Evolutionary conservation across 2,797 vertebrate genomes (phyloP), one percentile per base, ranked within the genome.

Genomic region (Acropternis orthonyx): DNA sequence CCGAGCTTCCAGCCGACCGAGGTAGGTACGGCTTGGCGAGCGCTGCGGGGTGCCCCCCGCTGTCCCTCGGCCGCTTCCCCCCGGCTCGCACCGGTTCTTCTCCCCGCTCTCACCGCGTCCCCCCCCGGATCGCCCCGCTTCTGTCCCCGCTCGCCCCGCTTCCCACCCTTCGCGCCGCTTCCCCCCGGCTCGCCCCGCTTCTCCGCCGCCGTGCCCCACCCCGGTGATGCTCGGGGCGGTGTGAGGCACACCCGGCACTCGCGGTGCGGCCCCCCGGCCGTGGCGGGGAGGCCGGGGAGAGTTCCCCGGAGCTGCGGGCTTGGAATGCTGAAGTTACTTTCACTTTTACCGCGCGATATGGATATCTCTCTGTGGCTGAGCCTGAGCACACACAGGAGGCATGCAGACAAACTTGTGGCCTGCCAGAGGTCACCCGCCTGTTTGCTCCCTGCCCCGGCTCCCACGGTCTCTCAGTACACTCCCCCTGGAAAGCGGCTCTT

Each of bases 181-280:
- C 34, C 30, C 51, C 43, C 19, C n/a, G n/a, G n/a, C n/a, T n/a
- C n/a, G n/a, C n/a, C n/a, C n/a, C n/a, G n/a, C n/a, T n/a, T n/a
- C n/a, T n/a, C n/a, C n/a, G n/a, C n/a, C n/a, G n/a, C n/a, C n/a
- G n/a, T n/a, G n/a, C n/a, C n/a, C n/a, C n/a, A n/a, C n/a, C n/a
- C 7, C 30, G 0, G 59, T 1, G 69, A 20, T 56, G 34, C 34
- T 36, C 24, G 8, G 1, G 19, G 34, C 2, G 10, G 7, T 3
- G 59, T 7, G 48, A 26, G 8, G 6, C 32, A 51, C 37, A 14
- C 28, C 36, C 18, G 0, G 56, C 39, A 0, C 0, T 26, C 62
- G 32, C 7, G n/a, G 7, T 1, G 23, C 1, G 11, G 44, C 41
- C 28, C 72, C 23, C 49, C 10, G 28, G 2, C n/a, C 3, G 12